Evolutionary conservation across 1,140 invertebrate genomes (phyloP), one percentile per base, ranked within the genome.

Genomic region (Drosophila mayri): DNA sequence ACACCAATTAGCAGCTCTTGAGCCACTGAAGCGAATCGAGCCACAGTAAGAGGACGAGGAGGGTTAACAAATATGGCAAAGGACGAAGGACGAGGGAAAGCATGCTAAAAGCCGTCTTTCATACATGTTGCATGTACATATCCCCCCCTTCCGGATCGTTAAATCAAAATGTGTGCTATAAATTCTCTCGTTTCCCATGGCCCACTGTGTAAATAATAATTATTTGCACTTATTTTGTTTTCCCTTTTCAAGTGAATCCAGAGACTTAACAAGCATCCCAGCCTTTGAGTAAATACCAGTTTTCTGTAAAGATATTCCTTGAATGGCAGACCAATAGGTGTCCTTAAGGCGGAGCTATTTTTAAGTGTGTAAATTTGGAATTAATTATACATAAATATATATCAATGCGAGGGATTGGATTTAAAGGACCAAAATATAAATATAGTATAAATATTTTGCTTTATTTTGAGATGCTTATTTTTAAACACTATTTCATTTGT

Each of bases 191-290:
- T 61, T 73, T 62, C 40, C 10, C 73, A 35, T 60, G 50, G 44
- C 52, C 37, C 52, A 47, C 72, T 41, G 54, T 74, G 83, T 84
- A 87, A 87, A 87, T 88, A 87, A 88, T 87, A 88, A 87, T 87
- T 87, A 87, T 87, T 80, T 88, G 38, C n/a, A 41, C 52, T 49
- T 72, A 60, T 71, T 71, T 70, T 66, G 35, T 35, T 58, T 71
- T 71, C 70, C 55, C 72, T 68, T 76, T 73, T 76, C 43, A 64
- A 40, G 65, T 55, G 57, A 54, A 54, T 49, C 22, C 44, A 28
- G 43, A 40, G 40, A 49, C 40, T 57, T 71, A 47, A 47, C 61
- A 76, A 50, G 54, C 62, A 32, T 43, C 60, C 60, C 70, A 79
- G 68, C 30, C 58, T 10, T 40, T 77, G 43, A 4, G 62, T 55